These are phyloP conservation scores for Drosophila repletoides DNA, from an alignment of 1,140 invertebrate species.

Conservation along the genomic window DNA sequence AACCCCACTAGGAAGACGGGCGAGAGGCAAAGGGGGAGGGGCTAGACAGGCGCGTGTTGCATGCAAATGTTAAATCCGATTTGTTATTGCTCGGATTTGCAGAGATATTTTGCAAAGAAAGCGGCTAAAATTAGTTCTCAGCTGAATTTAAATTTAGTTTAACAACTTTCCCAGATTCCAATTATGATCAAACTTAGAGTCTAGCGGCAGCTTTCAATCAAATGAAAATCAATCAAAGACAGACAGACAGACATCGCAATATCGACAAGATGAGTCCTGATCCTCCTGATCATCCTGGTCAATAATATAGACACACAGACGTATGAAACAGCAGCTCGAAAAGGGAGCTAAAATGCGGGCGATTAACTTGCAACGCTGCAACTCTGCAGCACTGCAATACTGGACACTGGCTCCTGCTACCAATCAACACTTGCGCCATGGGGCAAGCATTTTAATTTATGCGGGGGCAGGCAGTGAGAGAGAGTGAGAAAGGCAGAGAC, in stretches of 20 bases:
- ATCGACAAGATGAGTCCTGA: no score
- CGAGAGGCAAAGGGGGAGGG: background rate
- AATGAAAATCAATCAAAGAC: no score
- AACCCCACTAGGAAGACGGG: no score
- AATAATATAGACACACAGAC: no score
- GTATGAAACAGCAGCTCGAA: no score
- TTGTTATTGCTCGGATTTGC: constrained; percentile 5
- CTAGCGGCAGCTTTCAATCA: no score
- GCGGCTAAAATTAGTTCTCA: background rate
- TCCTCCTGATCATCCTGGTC: no score
- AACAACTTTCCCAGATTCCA: background rate
- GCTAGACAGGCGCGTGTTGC: background rate
- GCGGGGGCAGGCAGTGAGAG: constrained; percentile 11
- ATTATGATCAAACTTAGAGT: no score
- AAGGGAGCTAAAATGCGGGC: no score
- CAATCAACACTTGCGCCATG: constrained; percentile 50
- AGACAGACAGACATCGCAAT: no score
- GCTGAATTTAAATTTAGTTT: background rate
- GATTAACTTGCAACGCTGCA: background rate
- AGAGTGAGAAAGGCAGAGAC: background rate
- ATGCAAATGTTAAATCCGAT: constrained; percentile 6
- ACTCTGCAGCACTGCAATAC: background rate
- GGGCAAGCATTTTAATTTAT: constrained; percentile 64
- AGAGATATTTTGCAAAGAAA: background rate
- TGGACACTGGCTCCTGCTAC: constrained; percentile 35